phyloP scores from a whole-genome alignment of 1,140 invertebrate species.

The Solenopsis invicta region DNA sequence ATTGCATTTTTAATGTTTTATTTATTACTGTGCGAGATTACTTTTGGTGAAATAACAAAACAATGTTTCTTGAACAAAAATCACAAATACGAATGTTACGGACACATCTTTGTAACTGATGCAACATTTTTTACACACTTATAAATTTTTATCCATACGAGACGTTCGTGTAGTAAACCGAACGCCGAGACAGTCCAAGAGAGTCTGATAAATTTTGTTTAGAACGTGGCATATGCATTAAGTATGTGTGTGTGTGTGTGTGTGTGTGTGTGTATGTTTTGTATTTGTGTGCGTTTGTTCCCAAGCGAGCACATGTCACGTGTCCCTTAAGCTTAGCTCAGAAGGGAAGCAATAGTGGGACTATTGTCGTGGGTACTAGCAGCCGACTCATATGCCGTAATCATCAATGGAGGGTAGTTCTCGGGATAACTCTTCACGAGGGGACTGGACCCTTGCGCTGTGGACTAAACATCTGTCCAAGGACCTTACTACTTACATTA shows the following conservation, averaged over 20 bases:
- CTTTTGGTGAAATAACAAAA: too few species aligned
- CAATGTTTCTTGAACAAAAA: background rate
- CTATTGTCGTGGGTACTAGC: constrained; percentile 55
- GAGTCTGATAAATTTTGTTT: constrained; percentile 61
- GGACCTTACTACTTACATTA: constrained; percentile 68
- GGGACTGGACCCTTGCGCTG: constrained; percentile 81
- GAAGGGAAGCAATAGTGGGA: constrained; percentile 39
- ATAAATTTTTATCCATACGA: constrained; percentile 3
- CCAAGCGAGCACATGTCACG: constrained; percentile 61
- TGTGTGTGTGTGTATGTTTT: background rate
- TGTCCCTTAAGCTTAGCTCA: constrained; percentile 67
- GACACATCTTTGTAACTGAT: background rate
- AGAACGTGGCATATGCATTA: background rate
- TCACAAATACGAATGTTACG: background rate
- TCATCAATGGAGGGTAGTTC: constrained; percentile 80
- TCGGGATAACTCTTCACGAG: constrained; percentile 81
- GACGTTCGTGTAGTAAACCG: constrained; percentile 42
- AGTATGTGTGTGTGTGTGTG: background rate
- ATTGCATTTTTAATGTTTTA: background rate
- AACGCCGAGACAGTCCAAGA: constrained; percentile 14
- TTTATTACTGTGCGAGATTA: background rate
- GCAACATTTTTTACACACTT: background rate
- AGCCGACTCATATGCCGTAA: constrained; percentile 34
- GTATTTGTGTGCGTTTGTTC: background rate
- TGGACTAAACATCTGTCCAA: constrained; percentile 85